Base-by-base conservation (phyloP, 2,113 vertebrate species). In the Notarius quadriscutis region DNA sequence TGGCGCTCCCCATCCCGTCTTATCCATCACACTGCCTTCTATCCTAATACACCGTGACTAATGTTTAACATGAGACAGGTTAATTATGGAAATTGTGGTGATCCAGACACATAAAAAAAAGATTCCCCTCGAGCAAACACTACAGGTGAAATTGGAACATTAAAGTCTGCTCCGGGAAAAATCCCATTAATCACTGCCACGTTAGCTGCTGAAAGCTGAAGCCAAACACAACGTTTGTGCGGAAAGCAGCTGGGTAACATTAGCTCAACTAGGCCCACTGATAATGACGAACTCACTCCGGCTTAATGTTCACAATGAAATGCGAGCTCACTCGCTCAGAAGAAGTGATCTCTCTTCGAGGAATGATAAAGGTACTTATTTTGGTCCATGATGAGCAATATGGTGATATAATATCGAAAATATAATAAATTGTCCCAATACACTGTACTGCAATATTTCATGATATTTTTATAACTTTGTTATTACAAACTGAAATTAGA, bases 61-160 rank as follows among this genome's bases (percentile, higher is more conserved):
- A 87, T 87, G 82, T 87, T 65, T 67, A 84, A 65, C 81, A 78
- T n/a, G 53, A 67, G 86, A 84, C 81, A 87, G 51, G 82, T 87
- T 87, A 83, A 87, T 84, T 87, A 87, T 83, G 72, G 86, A 87
- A 87, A 84, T 84, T 67, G 14, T 74, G 50, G 60, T 58, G 71
- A 67, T 87, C 81, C 48, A 82, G 86, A 67, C 86, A 57, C 67
- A 86, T 12, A n/a, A 30, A 34, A 65, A 77, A 87, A 65, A 25
- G 27, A 83, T 83, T 34, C 34, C 18, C 81, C 18, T 57, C 17
- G 8, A 0, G 65, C 86, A 87, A 77, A 65, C 81, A 57, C 82
- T 81, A 84, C 81, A 84, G 81, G 86, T 87, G 81, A 84, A 84
- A 55, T 67, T 78, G 55, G 77, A 87, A 84, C 72, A 87, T 84